A percentile compares a stretch with the other conserved stretches of the same genome.
Conservation (phyloP, 2,113 vertebrate genomes). For the Peromyscus polionotus region DNA sequence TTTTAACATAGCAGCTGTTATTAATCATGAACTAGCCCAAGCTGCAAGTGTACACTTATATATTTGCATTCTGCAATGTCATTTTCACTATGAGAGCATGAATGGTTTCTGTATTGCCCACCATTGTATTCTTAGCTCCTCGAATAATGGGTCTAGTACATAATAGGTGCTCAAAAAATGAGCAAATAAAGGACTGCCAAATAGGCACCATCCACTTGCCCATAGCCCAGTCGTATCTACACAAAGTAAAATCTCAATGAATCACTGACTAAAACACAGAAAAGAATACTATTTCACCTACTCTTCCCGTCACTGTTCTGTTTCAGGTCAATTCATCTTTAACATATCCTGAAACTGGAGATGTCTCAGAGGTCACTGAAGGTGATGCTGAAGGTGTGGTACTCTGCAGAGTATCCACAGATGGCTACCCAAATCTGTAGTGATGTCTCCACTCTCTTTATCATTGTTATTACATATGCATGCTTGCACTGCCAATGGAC, state of each 20-base stretch:
- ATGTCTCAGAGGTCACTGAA: background rate
- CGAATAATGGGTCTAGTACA: background rate
- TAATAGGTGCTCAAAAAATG: conserved; percentile 1
- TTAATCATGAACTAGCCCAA: conserved; percentile 2
- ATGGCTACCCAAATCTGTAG: background rate
- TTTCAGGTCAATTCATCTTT: conserved; percentile 23
- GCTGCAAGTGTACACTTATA: background rate
- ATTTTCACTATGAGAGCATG: background rate
- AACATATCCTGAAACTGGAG: background rate
- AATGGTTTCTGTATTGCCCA: background rate
- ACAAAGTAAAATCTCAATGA: conserved; percentile 21
- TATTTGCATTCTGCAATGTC: conserved; percentile 16
- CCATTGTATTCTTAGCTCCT: conserved; percentile 28
- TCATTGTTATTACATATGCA: background rate
- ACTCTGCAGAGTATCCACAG: background rate
- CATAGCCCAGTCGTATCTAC: background rate
- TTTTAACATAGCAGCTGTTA: background rate
- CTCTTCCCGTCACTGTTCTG: background rate
- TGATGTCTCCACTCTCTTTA: background rate
- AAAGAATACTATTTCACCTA: background rate
- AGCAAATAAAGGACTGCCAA: conserved; percentile 1
- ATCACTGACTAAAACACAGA: conserved; percentile 22
- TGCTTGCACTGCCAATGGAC: background rate
- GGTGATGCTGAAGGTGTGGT: background rate
- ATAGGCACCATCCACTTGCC: conserved; percentile 20